These are phyloP conservation scores for Arion vulgaris DNA, from an alignment of 1,140 invertebrate species.

Conservation along the genomic window DNA sequence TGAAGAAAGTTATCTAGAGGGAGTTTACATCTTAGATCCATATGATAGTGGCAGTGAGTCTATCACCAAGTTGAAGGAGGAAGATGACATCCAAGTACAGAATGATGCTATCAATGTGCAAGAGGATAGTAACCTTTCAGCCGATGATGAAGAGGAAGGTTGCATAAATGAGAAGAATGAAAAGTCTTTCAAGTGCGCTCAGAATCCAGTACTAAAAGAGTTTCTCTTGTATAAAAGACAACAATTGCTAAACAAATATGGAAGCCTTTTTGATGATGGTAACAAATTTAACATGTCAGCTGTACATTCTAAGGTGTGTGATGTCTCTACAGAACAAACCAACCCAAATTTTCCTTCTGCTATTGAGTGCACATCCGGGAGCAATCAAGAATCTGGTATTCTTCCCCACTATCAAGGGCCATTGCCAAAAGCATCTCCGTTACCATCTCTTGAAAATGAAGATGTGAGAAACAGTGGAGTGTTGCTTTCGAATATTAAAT, in stretches of 20 bases:
- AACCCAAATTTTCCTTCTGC: too few species aligned
- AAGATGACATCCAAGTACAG: neutral
- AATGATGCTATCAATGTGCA: neutral
- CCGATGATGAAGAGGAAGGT: conserved; percentile 1
- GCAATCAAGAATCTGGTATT: neutral
- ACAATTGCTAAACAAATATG: neutral
- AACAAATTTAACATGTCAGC: too few species aligned
- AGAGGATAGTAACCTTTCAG: neutral
- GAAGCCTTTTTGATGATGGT: too few species aligned
- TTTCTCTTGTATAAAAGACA: conserved; percentile 28
- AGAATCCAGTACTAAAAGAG: conserved; percentile 23
- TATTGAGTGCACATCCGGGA: neutral
- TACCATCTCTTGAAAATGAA: neutral
- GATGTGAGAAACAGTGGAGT: neutral
- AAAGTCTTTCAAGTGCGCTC: too few species aligned
- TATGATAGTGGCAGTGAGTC: conserved; percentile 49
- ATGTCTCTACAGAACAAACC: too few species aligned
- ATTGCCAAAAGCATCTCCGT: neutral
- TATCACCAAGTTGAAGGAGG: conserved; percentile 40
- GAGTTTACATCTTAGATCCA: conserved; percentile 32
- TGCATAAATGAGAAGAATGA: too few species aligned
- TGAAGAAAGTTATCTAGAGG: neutral
- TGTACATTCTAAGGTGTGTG: too few species aligned
- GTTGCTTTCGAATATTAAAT: too few species aligned
- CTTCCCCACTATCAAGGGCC: neutral